Percentiles rank a stretch among this genome's conserved stretches.
These are phyloP conservation scores for Armadillidium nasatum DNA, from an alignment of 1,140 invertebrate genomes.

Conservation along the genomic window DNA sequence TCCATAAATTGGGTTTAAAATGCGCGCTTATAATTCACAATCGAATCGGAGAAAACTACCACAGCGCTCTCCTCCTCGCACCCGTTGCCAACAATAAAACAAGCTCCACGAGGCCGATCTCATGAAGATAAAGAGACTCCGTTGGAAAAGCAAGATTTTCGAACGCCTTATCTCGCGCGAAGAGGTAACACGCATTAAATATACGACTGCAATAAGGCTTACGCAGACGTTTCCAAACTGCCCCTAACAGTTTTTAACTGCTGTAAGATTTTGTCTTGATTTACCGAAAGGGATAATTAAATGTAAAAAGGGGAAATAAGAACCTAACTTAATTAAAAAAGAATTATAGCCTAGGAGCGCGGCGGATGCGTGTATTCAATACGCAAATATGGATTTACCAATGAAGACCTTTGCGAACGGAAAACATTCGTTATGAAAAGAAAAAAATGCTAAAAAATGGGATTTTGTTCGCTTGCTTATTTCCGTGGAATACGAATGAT, in stretches of 20 bases:
- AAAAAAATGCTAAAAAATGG: no score
- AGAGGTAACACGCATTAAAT: not conserved
- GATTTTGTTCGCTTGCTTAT: no score
- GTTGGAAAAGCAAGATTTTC: not conserved
- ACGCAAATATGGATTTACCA: conserved; percentile 1
- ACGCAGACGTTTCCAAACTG: not conserved
- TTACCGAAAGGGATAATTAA: conserved; percentile 9
- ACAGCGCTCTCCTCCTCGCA: not conserved
- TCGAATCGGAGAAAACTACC: not conserved
- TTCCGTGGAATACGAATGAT: no score
- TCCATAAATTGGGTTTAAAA: not conserved
- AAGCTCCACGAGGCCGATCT: not conserved
- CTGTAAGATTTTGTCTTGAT: conserved; percentile 10
- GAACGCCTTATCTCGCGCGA: not conserved
- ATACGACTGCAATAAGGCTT: conserved; percentile 12
- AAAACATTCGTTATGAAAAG: no score
- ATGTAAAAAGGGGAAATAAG: conserved; percentile 7
- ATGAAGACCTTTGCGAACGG: not conserved
- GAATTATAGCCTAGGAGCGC: not conserved
- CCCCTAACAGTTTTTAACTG: conserved; percentile 3
- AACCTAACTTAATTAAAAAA: conserved; percentile 9
- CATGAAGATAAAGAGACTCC: not conserved
- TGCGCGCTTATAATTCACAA: not conserved
- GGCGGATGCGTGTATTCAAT: not conserved
- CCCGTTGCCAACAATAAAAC: not conserved